A percentile compares a stretch with the other conserved stretches of the same genome.
These are phyloP conservation scores for Leptinotarsa texana DNA, from an alignment of 1,140 invertebrate genomes.

Conservation along the genomic window DNA sequence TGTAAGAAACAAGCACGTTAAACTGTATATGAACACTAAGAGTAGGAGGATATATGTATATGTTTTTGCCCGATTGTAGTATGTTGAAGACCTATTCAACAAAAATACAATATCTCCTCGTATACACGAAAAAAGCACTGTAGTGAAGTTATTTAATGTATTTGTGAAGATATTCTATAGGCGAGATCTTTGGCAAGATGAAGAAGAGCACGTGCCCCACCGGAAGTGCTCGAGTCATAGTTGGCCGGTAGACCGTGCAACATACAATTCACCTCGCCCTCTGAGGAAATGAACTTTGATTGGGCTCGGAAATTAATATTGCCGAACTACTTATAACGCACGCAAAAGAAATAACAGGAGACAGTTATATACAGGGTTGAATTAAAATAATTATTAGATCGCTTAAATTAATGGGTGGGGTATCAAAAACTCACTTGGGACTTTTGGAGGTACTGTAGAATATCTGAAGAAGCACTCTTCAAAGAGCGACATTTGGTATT, in stretches of 20 bases:
- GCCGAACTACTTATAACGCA: slow-evolving; percentile 26
- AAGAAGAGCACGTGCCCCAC: slow-evolving; percentile 54
- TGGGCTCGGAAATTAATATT: slow-evolving; percentile 49
- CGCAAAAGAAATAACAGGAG: neutral
- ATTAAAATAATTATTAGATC: too few species aligned
- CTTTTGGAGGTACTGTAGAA: too few species aligned
- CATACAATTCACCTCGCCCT: slow-evolving; percentile 49
- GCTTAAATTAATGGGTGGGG: too few species aligned
- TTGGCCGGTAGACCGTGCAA: slow-evolving; percentile 52
- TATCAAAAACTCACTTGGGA: too few species aligned
- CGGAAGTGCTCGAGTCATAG: slow-evolving; percentile 51
- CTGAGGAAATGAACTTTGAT: slow-evolving; percentile 52
- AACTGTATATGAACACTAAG: too few species aligned
- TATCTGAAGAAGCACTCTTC: too few species aligned
- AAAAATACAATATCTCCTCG: neutral
- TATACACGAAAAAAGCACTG: neutral
- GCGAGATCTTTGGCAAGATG: slow-evolving; percentile 21
- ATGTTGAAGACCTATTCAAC: too few species aligned
- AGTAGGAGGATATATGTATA: too few species aligned
- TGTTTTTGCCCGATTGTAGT: too few species aligned
- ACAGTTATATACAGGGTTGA: too few species aligned
- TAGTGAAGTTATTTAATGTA: slow-evolving; percentile 9
- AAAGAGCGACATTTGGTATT: too few species aligned
- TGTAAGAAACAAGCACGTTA: too few species aligned
- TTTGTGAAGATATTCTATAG: slow-evolving; percentile 20